These are phyloP conservation scores for Carapus acus DNA, from an alignment of 2,797 vertebrate genomes.

Conservation along the genomic window DNA sequence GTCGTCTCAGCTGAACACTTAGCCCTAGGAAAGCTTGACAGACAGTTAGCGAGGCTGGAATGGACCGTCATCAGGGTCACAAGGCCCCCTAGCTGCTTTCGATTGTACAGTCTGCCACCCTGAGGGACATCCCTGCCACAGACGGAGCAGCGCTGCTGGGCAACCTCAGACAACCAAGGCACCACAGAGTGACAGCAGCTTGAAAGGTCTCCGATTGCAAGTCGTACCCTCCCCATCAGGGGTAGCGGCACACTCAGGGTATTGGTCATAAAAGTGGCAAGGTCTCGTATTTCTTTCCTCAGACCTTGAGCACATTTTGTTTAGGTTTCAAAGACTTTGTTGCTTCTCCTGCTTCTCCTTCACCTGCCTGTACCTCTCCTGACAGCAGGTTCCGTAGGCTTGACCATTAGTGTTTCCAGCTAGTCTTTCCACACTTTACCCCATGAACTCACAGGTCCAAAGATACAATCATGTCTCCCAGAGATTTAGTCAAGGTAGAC, in stretches of 20 bases:
- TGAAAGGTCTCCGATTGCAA: slow-evolving; percentile 36
- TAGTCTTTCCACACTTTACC: neutral
- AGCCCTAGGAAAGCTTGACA: slow-evolving; percentile 40
- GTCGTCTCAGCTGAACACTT: slow-evolving; percentile 42
- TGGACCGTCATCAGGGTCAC: slow-evolving; percentile 46
- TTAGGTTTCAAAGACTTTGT: slow-evolving; percentile 31
- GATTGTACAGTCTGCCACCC: slow-evolving; percentile 27
- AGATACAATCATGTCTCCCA: slow-evolving; percentile 7
- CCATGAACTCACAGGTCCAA: neutral
- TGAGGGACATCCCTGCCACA: slow-evolving; percentile 22
- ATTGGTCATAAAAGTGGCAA: slow-evolving; percentile 32
- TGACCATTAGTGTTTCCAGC: too few relatives aligned
- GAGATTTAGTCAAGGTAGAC: slow-evolving; percentile 24
- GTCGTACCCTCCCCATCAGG: slow-evolving; percentile 22
- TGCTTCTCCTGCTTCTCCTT: slow-evolving; percentile 25
- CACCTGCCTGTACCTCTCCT: too few relatives aligned
- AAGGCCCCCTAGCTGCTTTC: slow-evolving; percentile 23
- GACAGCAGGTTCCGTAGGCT: too few relatives aligned
- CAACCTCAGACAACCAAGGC: slow-evolving; percentile 33
- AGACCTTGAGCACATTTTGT: slow-evolving; percentile 37
- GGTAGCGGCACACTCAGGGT: slow-evolving; percentile 36
- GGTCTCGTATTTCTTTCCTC: slow-evolving; percentile 42
- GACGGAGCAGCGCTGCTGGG: slow-evolving; percentile 33
- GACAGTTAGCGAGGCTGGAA: slow-evolving; percentile 36
- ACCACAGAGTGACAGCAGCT: slow-evolving; percentile 48